These are phyloP conservation scores for Drosophila guanche DNA, from an alignment of 1,140 invertebrate genomes.

Conservation along the genomic window DNA sequence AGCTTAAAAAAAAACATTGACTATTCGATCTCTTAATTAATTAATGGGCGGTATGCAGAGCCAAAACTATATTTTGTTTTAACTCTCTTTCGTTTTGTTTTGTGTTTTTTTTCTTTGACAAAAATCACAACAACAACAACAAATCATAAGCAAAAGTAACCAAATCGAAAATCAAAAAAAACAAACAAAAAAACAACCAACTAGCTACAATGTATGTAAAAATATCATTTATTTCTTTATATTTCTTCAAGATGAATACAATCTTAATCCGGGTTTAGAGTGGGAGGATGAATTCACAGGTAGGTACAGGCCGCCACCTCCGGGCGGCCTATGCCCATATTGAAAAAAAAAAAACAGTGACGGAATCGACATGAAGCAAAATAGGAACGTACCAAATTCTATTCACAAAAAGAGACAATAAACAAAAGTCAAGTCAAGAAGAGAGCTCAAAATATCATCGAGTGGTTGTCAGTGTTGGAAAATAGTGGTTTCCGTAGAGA, in stretches of 20 bases:
- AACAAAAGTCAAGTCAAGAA: slow-evolving; percentile 4
- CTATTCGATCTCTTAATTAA: slow-evolving; percentile 42
- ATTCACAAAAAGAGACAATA: slow-evolving; percentile 28
- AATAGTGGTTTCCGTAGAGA: not conserved
- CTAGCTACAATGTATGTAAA: slow-evolving; percentile 69
- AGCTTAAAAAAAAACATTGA: slow-evolving; percentile 34
- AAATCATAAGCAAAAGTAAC: slow-evolving; percentile 2
- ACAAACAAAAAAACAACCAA: slow-evolving; percentile 41
- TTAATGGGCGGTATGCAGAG: slow-evolving; percentile 50
- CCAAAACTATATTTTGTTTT: slow-evolving; percentile 31
- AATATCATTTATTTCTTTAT: slow-evolving; percentile 87
- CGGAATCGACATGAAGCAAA: slow-evolving; percentile 84
- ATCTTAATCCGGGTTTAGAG: slow-evolving; percentile 99
- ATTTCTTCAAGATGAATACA: slow-evolving; percentile 96
- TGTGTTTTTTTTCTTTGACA: slow-evolving; percentile 21
- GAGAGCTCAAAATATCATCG: slow-evolving; percentile 19
- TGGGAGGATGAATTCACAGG: slow-evolving; percentile 99
- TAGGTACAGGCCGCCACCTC: slow-evolving; percentile 88
- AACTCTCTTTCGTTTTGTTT: slow-evolving; percentile 27
- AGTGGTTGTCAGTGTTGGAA: slow-evolving; percentile 32
- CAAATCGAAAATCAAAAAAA: slow-evolving; percentile 23
- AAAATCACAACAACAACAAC: too few relatives aligned
- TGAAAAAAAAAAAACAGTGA: slow-evolving; percentile 57
- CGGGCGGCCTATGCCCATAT: slow-evolving; percentile 55
- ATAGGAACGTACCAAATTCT: slow-evolving; percentile 83